Evolutionary conservation across 2,797 vertebrate genomes (phyloP).

Genomic region (Iguana delicatissima): DNA sequence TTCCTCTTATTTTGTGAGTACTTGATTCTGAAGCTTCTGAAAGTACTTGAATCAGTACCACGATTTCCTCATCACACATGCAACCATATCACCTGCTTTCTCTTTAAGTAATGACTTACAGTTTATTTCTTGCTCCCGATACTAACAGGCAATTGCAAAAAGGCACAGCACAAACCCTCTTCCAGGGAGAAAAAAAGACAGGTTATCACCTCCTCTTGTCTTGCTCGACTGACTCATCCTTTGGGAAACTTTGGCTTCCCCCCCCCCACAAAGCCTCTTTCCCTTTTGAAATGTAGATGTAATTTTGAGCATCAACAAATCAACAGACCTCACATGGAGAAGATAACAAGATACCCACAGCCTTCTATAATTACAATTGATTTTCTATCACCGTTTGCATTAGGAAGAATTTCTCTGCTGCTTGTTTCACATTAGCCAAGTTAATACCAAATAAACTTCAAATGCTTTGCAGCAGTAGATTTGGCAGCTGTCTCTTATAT

Average conservation of each 20-base stretch:
- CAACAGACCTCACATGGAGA: neutral
- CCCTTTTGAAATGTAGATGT: slow-evolving; percentile 28
- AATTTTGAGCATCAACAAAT: slow-evolving; percentile 41
- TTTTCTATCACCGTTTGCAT: slow-evolving; percentile 38
- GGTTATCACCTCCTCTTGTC: neutral
- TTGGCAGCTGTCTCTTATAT: neutral
- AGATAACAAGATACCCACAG: slow-evolving; percentile 26
- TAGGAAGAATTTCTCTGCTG: slow-evolving; percentile 16
- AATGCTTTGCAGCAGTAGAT: neutral
- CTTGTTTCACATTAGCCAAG: slow-evolving; percentile 5
- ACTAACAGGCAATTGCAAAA: neutral
- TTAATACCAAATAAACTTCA: slow-evolving; percentile 16
- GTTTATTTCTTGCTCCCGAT: neutral
- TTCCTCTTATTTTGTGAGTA: too few relatives aligned
- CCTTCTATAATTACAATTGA: slow-evolving; percentile 27
- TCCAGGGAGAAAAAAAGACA: too few relatives aligned
- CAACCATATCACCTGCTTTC: too few relatives aligned
- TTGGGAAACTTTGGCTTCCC: neutral
- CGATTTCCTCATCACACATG: too few relatives aligned
- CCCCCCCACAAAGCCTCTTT: neutral
- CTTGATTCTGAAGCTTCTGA: too few relatives aligned
- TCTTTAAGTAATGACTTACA: too few relatives aligned
- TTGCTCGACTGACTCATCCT: neutral
- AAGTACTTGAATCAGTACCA: too few relatives aligned
- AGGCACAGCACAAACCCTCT: neutral